Evolutionary conservation across 2,797 vertebrate species (phyloP), one percentile per base, ranked within the genome.

Genomic region (Parotocinclus haroldoi): DNA sequence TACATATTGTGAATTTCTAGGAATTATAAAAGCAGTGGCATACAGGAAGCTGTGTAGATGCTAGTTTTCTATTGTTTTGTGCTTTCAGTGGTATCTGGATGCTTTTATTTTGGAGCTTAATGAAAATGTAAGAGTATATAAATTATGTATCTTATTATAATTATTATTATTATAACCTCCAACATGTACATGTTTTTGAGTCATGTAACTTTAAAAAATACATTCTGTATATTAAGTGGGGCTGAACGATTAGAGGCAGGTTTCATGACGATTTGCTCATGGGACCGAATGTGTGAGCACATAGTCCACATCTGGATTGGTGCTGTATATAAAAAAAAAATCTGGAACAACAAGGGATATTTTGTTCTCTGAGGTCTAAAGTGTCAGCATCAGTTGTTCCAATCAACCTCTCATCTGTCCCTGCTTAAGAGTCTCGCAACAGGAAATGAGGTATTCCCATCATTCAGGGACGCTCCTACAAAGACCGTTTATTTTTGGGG

Each of bases 381-480:
- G 71, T 80, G 82, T 86, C 83, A 57, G 78, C 76, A 84, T 85
- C 82, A 81, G 82, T 87, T 89, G 82, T 89, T 89, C 82, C 85
- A 87, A 82, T 89, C 86, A 84, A 74, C 63, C 78, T 81, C 85
- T 88, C 87, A 86, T 89, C 82, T 88, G 84, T 82, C 84, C 78
- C 73, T 82, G 81, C 81, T 86, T 87, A 81, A 65, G 69, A 68
- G 82, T 80, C 81, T 75, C 74, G 78, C 80, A 80, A 81, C 84
- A 88, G 89, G 89, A 91, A 92, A 91, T 89, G 82, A 91, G 87
- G 88, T 90, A 89, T 88, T 89, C 78, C 75, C 83, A 86, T 88
- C 82, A 83, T 81, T 66, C 66, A 36, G 52, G 16, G 45, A n/a
- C 40, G 57, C 50, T 63, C 46, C 81, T 83, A 90, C 89, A 92